These are phyloP conservation scores for Leptocoma aspasia DNA, from an alignment of 2,113 vertebrate species.

Conservation along the genomic window DNA sequence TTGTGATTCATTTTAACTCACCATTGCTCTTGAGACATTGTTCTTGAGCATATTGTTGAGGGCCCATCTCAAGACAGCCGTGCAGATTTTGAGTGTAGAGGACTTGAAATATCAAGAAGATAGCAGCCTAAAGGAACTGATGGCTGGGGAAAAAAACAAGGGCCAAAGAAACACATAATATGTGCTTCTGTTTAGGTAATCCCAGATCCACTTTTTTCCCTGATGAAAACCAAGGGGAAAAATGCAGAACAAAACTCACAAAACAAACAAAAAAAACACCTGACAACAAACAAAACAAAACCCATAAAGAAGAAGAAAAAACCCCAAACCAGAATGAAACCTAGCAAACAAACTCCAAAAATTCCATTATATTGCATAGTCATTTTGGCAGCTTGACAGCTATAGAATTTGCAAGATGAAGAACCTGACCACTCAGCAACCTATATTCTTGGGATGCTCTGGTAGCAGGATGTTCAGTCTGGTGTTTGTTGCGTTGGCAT, in stretches of 20 bases:
- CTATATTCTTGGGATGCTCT: not conserved
- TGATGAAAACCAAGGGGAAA: not conserved
- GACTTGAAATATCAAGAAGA: not conserved
- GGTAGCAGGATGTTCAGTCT: not conserved
- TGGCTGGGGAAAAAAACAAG: not conserved
- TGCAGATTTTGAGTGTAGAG: not conserved
- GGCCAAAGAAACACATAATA: not conserved
- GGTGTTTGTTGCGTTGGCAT: not conserved
- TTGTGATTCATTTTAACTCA: not conserved
- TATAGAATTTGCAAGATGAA: not conserved
- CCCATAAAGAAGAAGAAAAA: not conserved
- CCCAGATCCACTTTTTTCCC: not conserved
- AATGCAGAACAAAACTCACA: not conserved
- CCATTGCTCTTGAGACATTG: not conserved
- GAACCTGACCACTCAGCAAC: not conserved
- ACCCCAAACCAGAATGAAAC: not conserved
- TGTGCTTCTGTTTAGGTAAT: not conserved
- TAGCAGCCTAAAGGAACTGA: not conserved
- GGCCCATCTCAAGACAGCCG: not conserved
- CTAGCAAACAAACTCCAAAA: not conserved
- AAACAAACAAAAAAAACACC: not conserved
- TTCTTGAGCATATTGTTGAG: not conserved
- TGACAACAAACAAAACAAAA: not conserved
- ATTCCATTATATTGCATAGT: not conserved
- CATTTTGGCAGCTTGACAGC: not conserved